phyloP scores from a whole-genome alignment of 2,797 vertebrate species.

The Tamandua tetradactyla region DNA sequence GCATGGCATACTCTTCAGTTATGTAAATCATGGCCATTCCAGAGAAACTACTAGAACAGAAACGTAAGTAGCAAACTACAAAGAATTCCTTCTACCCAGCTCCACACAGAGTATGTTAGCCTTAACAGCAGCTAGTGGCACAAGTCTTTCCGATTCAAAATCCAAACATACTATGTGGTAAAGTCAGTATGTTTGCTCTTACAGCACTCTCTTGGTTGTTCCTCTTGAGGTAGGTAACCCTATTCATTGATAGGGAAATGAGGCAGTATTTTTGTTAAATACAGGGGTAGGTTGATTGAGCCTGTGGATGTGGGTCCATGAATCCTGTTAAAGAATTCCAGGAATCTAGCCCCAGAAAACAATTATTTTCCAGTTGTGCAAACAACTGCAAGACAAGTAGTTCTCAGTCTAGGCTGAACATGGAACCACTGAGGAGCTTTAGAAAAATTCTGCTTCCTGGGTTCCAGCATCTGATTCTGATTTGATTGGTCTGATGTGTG shows the following conservation, averaged over 20 bases:
- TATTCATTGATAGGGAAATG: background rate
- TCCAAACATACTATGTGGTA: background rate
- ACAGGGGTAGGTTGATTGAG: too few species aligned
- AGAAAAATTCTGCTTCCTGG: background rate
- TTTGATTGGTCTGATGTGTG: background rate
- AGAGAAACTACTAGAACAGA: slow-evolving; percentile 22
- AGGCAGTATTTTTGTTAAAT: background rate
- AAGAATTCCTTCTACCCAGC: background rate
- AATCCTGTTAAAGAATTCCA: background rate
- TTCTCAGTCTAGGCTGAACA: background rate
- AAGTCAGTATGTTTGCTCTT: background rate
- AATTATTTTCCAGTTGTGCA: background rate
- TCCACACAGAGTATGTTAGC: background rate
- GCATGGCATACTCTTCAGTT: background rate
- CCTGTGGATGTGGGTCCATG: background rate
- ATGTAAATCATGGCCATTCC: background rate
- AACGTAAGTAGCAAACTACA: background rate
- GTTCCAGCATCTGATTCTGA: background rate
- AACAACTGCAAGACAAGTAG: background rate
- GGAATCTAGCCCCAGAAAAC: background rate
- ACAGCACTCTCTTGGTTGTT: background rate
- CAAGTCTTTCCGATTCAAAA: background rate
- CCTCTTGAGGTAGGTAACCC: slow-evolving; percentile 35
- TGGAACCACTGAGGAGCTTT: background rate
- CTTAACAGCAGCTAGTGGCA: background rate